Evolutionary conservation across 2,888 invertebrate genomes (phyloP), one percentile per base, ranked within the genome.

Genomic region (Drosophila robusta): DNA sequence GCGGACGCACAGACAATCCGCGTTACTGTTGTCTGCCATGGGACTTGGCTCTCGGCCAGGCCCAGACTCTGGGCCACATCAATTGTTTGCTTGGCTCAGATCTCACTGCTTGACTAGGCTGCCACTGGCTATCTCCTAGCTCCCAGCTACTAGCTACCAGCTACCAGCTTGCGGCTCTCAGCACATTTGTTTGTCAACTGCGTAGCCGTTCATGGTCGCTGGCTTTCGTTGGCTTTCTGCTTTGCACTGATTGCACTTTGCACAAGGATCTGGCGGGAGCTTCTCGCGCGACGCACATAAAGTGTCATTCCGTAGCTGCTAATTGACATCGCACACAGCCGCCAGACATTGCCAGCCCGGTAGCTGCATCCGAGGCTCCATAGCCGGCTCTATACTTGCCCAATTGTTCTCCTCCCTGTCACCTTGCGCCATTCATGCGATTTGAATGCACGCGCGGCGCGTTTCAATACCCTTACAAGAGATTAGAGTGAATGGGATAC

Each of bases 241-340:
- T 80, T 84, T 88, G 91, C 88, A 90, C 90, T 90, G 80, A 90
- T 87, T 90, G 91, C 89, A 88, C 87, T 90, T 81, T 88, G 84
- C 83, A 70, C 71, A 75, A 82, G 79, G 79, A 89, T 71, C 67
- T 34, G 18, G 45, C 63, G 55, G 57, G 63, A 61, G 73, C 85
- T 77, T 75, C 78, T 83, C 80, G 80, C 76, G 80, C 88, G 66
- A 85, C 89, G 85, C 90, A 91, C 90, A 90, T 91, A 89, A 89
- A 91, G 91, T 92, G 92, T 91, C 92, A 90, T 91, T 91, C 91
- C 89, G 87, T 88, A 87, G 90, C 91, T 90, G 92, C 92, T 92
- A 92, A 92, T 92, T 92, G 92, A 91, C 92, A 92, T 90, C 84
- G 89, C 89, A 89, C 89, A 86, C 85, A 89, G 70, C 58, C 71